These are phyloP conservation scores for Caenorhabditis inopinata DNA, from an alignment of 1,140 invertebrate species.

Conservation along the genomic window DNA sequence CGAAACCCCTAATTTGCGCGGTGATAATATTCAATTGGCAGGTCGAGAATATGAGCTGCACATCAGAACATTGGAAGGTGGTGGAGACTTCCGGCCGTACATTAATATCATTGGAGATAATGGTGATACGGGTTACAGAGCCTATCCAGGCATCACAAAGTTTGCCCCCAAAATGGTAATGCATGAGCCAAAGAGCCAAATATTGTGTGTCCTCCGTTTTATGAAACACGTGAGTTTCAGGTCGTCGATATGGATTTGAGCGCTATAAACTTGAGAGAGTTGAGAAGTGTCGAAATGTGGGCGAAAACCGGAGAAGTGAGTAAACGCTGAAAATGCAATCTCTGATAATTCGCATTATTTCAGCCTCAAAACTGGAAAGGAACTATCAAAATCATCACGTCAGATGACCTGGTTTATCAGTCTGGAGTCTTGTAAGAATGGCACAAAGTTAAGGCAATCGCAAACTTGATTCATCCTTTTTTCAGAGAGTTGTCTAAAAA, in stretches of 20 bases:
- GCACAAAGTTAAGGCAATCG: no score
- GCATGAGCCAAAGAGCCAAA: no score
- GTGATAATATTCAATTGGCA: not conserved
- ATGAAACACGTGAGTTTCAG: not conserved
- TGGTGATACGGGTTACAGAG: not conserved
- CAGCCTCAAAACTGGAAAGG: not conserved
- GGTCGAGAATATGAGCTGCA: not conserved
- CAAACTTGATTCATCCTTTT: not conserved
- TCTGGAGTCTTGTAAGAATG: not conserved
- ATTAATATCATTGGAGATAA: not conserved
- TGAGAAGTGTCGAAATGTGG: not conserved
- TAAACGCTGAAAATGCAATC: not conserved
- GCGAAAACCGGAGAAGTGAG: not conserved
- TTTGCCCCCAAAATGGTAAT: no score
- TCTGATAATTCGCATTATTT: not conserved
- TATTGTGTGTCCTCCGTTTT: no score
- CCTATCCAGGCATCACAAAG: not conserved
- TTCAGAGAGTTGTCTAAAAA: not conserved
- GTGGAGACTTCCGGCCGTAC: constrained; percentile 9
- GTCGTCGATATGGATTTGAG: not conserved
- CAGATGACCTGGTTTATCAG: not conserved
- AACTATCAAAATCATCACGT: not conserved
- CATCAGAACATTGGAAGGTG: not conserved
- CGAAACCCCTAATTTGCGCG: no score
- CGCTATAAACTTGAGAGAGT: not conserved